Percentiles rank a stretch among this genome's conserved stretches.
These are phyloP conservation scores for Autographa gamma DNA, from an alignment of 2,888 invertebrate genomes.

Conservation along the genomic window DNA sequence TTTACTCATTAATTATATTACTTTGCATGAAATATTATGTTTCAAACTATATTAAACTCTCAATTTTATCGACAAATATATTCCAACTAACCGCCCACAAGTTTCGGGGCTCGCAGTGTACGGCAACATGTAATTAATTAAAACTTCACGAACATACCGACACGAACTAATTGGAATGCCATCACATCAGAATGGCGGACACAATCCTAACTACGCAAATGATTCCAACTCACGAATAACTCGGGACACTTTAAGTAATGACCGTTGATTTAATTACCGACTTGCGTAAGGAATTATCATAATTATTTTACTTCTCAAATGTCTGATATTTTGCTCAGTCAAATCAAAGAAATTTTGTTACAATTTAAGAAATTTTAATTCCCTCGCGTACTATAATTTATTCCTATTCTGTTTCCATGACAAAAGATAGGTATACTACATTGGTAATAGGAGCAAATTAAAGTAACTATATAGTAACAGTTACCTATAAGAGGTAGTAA, in stretches of 20 bases:
- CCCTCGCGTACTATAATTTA: no score
- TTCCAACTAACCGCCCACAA: background rate
- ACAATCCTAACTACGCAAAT: background rate
- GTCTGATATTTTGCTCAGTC: no score
- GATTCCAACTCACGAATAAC: background rate
- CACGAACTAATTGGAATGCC: background rate
- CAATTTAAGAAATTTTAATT: no score
- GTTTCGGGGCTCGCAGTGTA: background rate
- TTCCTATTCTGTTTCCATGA: no score
- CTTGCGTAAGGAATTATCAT: background rate
- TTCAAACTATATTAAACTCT: background rate
- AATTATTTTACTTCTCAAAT: background rate
- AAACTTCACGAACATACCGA: slow-evolving; percentile 2
- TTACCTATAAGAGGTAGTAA: background rate
- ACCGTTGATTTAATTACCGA: background rate
- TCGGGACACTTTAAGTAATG: background rate
- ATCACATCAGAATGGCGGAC: background rate
- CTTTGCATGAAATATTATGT: no score
- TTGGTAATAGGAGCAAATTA: background rate
- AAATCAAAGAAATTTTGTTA: no score
- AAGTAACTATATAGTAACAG: background rate
- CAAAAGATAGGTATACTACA: background rate
- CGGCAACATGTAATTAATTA: background rate
- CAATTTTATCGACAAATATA: background rate
- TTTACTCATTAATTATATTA: no score